A percentile compares a stretch with the other conserved stretches of the same genome.
Conservation (phyloP, 2,113 vertebrate genomes). For the Acanthisitta chloris region DNA sequence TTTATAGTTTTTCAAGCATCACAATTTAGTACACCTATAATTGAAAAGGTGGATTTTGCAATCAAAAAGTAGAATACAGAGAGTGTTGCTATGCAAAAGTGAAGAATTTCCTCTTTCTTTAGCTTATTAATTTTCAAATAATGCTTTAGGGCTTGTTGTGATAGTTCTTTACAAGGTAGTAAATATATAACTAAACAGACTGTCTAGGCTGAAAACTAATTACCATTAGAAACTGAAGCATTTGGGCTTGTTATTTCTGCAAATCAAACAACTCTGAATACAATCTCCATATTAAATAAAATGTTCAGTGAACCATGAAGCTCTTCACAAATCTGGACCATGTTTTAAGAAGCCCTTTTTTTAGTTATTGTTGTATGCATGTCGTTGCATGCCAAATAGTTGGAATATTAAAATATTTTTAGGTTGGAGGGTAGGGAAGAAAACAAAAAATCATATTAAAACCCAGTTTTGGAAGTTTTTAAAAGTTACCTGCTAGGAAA, state of each 20-base stretch:
- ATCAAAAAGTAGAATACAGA: constrained; percentile 77
- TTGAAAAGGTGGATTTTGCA: constrained; percentile 82
- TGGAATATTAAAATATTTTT: constrained; percentile 35
- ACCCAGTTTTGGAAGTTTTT: neutral
- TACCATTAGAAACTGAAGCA: constrained; percentile 78
- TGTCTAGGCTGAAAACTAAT: constrained; percentile 84
- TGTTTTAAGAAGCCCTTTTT: constrained; percentile 47
- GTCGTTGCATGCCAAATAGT: constrained; percentile 23
- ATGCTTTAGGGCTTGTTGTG: constrained; percentile 83
- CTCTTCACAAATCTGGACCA: constrained; percentile 49
- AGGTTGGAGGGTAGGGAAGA: neutral
- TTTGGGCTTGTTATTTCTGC: constrained; percentile 79
- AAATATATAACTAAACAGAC: constrained; percentile 80
- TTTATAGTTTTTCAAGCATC: constrained; percentile 78
- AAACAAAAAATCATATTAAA: neutral
- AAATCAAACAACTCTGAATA: constrained; percentile 77
- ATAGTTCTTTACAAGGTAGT: constrained; percentile 82
- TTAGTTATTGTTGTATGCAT: constrained; percentile 7
- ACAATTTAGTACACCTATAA: constrained; percentile 81
- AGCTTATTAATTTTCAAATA: constrained; percentile 86
- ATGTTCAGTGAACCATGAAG: constrained; percentile 61
- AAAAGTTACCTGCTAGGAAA: neutral
- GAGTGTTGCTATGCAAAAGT: constrained; percentile 78
- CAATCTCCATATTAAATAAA: constrained; percentile 76
- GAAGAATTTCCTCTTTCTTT: constrained; percentile 80